A percentile compares a stretch with the other conserved stretches of the same genome.
Evolutionary conservation across 2,888 invertebrate genomes (phyloP).

Genomic region (Bugulina stolonifera): DNA sequence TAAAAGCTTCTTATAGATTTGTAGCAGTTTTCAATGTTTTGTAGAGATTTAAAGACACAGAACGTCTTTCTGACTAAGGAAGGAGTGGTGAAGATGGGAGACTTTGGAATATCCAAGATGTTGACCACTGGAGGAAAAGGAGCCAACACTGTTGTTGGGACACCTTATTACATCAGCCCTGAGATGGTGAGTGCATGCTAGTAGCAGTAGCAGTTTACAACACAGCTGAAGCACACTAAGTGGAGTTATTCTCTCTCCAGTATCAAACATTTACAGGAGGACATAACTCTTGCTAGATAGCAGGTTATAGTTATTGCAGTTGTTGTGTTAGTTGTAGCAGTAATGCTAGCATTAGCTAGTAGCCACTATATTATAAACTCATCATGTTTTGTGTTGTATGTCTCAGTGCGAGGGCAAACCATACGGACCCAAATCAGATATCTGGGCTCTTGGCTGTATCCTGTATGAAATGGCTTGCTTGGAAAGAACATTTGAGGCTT

Average conservation of each 20-base stretch:
- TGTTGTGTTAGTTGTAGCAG: too few species aligned
- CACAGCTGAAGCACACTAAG: too few species aligned
- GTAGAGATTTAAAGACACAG: slow-evolving; percentile 67
- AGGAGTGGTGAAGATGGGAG: slow-evolving; percentile 64
- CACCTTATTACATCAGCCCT: slow-evolving; percentile 70
- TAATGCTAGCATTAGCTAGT: too few species aligned
- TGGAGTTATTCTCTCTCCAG: too few species aligned
- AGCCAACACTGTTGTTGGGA: slow-evolving; percentile 67
- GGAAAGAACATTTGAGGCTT: slow-evolving; percentile 68
- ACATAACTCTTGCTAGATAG: too few species aligned
- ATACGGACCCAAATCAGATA: slow-evolving; percentile 70
- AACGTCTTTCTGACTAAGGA: slow-evolving; percentile 68
- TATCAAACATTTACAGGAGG: too few species aligned
- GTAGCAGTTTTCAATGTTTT: slow-evolving; percentile 30
- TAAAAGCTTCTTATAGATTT: too few species aligned
- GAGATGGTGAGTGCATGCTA: slow-evolving; percentile 57
- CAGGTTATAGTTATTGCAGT: too few species aligned
- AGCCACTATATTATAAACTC: too few species aligned
- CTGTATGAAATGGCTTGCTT: slow-evolving; percentile 69
- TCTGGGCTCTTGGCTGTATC: slow-evolving; percentile 73
- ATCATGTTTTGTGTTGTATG: too few species aligned
- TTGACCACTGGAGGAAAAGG: slow-evolving; percentile 64
- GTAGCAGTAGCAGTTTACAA: too few species aligned
- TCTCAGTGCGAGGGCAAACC: slow-evolving; percentile 71
- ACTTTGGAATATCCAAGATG: slow-evolving; percentile 71